Evolutionary conservation across 2,113 vertebrate genomes (phyloP), one percentile per base, ranked within the genome.

Genomic region (Pluvianellus socialis): DNA sequence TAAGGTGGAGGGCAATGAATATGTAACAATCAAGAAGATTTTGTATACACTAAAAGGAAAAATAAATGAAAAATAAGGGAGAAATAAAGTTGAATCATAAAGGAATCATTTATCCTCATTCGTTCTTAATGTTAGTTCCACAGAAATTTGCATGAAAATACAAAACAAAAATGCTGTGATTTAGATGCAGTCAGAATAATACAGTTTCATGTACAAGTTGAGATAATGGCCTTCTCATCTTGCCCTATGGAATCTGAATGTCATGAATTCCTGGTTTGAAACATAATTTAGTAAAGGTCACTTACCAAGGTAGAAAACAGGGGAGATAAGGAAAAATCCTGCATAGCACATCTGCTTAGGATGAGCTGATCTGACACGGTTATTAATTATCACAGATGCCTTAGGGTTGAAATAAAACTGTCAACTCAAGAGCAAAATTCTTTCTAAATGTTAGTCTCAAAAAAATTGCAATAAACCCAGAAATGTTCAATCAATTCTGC

Each of bases 301-400:
- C 56, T 95, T 95, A 86, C 67, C 38, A 90, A 91, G 80, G 74
- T 91, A 91, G 83, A 91, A 82, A 94, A 89, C 66, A 72, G 45
- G 32, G 6, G 50, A 92, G 76, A 95, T 94, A 95, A 97, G 68
- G 58, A 94, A 95, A 94, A 95, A 62, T 10, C 58, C 73, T 91
- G 62, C 62, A 68, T 30, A 66, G 74, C 91, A 96, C 95, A 96
- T 97, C 88, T 95, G 96, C 56, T 89, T 92, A 66, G 76, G 77
- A 84, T 87, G 74, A 89, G 79, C 80, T 14, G 33, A 91, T 79
- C 76, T 96, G 94, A 92, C 91, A 94, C 10, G 66, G 70, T 94
- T 96, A 96, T 97, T 97, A 97, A 97, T 96, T 97, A 97, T 66
- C 88, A 65, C 3, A 7, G 56, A 70, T 92, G 96, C 96, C 92